These are phyloP conservation scores for Bryconaethiops microstoma DNA, from an alignment of 2,797 vertebrate genomes.

Conservation along the genomic window DNA sequence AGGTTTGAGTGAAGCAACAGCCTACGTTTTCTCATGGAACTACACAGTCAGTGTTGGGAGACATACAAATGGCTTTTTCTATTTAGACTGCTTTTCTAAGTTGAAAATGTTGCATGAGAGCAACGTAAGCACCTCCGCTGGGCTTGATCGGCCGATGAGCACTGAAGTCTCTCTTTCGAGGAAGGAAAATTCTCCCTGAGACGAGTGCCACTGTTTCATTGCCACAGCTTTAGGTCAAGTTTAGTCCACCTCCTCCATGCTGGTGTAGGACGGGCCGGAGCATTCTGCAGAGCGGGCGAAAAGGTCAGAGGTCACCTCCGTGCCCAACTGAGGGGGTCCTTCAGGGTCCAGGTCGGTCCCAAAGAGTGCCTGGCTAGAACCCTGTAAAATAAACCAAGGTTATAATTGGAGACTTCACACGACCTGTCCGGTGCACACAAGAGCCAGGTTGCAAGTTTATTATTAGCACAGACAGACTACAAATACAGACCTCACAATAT, in stretches of 20 bases:
- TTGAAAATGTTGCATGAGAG: conserved; percentile 35
- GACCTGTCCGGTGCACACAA: conserved; percentile 6
- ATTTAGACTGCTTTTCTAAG: conserved; percentile 1
- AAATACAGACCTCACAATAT: background rate
- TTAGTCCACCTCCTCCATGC: conserved; percentile 98
- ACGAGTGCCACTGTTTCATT: conserved; percentile 18
- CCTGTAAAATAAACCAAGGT: conserved; percentile 85
- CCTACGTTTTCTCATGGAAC: conserved; percentile 28
- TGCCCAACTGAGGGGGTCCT: conserved; percentile 82
- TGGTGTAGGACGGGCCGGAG: conserved; percentile 90
- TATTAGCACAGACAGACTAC: background rate
- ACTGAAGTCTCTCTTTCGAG: conserved; percentile 55
- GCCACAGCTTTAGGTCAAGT: background rate
- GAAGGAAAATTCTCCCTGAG: conserved; percentile 42
- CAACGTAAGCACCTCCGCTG: conserved; percentile 54
- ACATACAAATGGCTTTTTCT: background rate
- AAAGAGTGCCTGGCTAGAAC: conserved; percentile 85
- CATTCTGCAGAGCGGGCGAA: conserved; percentile 83
- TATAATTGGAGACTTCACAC: conserved; percentile 52
- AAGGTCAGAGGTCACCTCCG: conserved; percentile 83
- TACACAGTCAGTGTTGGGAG: conserved; percentile 22
- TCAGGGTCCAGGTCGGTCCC: conserved; percentile 87
- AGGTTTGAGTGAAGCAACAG: conserved; percentile 8
- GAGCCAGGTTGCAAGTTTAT: background rate
- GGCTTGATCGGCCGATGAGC: conserved; percentile 53